Percentiles rank a stretch among this genome's conserved stretches.
Conservation (phyloP, 2,888 invertebrate genomes). For the Agelastica alni region DNA sequence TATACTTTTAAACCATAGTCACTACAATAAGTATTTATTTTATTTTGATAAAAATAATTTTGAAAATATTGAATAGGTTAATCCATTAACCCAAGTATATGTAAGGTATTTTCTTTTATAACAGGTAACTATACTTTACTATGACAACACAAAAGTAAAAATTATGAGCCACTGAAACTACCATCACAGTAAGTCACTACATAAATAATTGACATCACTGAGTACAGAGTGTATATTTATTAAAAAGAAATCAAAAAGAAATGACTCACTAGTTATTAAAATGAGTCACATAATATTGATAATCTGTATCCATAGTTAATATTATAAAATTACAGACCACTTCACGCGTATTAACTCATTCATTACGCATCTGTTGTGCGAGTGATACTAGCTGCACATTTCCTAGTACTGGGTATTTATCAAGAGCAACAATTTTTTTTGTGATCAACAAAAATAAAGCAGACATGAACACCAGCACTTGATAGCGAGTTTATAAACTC, state of each 20-base stretch:
- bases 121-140: neutral
- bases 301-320: slow-evolving; percentile 46
- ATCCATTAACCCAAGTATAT: no score
- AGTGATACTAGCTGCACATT: slow-evolving; percentile 39
- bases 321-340: slow-evolving; percentile 21
- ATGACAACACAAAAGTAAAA: neutral
- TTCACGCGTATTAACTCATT: slow-evolving; percentile 19
- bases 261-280: slow-evolving; percentile 53
- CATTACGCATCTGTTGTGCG: slow-evolving; percentile 31
- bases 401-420: slow-evolving; percentile 43
- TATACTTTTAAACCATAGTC: no score
- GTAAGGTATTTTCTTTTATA: slow-evolving; percentile 1
- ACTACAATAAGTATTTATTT: no score
- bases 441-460: slow-evolving; percentile 46
- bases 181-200: slow-evolving; percentile 3
- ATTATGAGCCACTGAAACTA: neutral
- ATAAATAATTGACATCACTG: slow-evolving; percentile 1
- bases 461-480: slow-evolving; percentile 39
- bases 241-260: slow-evolving; percentile 32
- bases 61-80: no score
- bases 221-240: slow-evolving; percentile 4
- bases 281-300: slow-evolving; percentile 55
- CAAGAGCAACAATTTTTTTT: slow-evolving; percentile 44
- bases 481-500: slow-evolving; percentile 31
- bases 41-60: no score